Evolutionary conservation across 2,113 vertebrate species (phyloP).

Genomic region (Cercopithecus mona): DNA sequence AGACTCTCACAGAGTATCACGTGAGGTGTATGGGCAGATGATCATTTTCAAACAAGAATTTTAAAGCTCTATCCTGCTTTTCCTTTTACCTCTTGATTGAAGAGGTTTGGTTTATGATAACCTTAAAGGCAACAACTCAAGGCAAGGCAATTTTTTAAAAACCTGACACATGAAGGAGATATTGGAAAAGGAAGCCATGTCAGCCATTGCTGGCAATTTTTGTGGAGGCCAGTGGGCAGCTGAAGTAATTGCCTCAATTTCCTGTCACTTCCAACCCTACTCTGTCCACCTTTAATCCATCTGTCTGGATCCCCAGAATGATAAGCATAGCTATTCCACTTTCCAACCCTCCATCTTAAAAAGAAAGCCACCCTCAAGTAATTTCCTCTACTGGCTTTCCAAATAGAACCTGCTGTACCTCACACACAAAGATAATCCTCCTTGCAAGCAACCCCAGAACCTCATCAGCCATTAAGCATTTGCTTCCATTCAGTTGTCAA

Average conservation of each 20-base stretch:
- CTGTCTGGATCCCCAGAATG: neutral
- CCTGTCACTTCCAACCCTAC: neutral
- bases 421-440: neutral
- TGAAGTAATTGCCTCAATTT: too few species aligned
- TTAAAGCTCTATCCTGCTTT: slow-evolving; percentile 13
- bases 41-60: slow-evolving; percentile 36
- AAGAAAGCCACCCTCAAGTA: neutral
- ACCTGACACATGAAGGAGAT: neutral
- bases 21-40: neutral
- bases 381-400: neutral
- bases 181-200: neutral
- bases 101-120: slow-evolving; percentile 29
- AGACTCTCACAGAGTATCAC: neutral
- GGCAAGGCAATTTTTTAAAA: slow-evolving; percentile 12
- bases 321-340: neutral
- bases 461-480: neutral
- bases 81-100: slow-evolving; percentile 24
- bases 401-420: neutral
- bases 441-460: neutral
- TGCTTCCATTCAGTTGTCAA: neutral
- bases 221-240: neutral
- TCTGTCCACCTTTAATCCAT: neutral
- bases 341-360: neutral
- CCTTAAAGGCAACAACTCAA: neutral
- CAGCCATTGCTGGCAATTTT: neutral